Evolutionary conservation across 2,113 vertebrate species (phyloP).

Genomic region (Panthera tigris): DNA sequence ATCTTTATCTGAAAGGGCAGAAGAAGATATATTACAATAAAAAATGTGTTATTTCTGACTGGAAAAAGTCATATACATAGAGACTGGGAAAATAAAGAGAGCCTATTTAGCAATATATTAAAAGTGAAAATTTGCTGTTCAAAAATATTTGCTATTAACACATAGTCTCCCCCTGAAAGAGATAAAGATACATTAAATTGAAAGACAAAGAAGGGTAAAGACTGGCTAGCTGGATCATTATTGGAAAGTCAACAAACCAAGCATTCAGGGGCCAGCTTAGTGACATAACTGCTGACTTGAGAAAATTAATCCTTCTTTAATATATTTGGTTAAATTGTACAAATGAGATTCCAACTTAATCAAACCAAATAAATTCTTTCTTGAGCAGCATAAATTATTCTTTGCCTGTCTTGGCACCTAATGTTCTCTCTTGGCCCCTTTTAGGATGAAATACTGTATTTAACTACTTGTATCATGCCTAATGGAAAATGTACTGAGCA

Average conservation of each 20-base stretch:
- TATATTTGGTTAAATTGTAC: slow-evolving; percentile 60
- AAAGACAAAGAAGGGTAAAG: neutral
- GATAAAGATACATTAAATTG: neutral
- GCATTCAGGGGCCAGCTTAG: neutral
- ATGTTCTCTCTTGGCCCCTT: neutral
- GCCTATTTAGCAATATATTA: neutral
- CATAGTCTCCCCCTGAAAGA: neutral
- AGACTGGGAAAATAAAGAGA: neutral
- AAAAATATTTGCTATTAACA: slow-evolving; percentile 15
- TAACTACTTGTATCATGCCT: neutral
- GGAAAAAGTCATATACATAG: neutral
- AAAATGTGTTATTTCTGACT: slow-evolving; percentile 6
- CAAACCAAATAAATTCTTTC: slow-evolving; percentile 15
- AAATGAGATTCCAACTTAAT: slow-evolving; percentile 43
- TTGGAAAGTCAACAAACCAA: slow-evolving; percentile 43
- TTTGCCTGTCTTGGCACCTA: neutral
- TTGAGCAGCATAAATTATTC: neutral
- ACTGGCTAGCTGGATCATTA: neutral
- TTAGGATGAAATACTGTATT: neutral
- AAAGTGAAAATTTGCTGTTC: neutral
- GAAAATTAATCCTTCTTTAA: slow-evolving; percentile 61
- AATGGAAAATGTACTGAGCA: neutral
- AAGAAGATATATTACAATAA: neutral
- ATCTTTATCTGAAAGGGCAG: neutral
- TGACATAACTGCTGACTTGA: neutral